These are phyloP conservation scores for Nephrotoma appendiculata DNA, from an alignment of 2,888 invertebrate genomes.

Conservation along the genomic window DNA sequence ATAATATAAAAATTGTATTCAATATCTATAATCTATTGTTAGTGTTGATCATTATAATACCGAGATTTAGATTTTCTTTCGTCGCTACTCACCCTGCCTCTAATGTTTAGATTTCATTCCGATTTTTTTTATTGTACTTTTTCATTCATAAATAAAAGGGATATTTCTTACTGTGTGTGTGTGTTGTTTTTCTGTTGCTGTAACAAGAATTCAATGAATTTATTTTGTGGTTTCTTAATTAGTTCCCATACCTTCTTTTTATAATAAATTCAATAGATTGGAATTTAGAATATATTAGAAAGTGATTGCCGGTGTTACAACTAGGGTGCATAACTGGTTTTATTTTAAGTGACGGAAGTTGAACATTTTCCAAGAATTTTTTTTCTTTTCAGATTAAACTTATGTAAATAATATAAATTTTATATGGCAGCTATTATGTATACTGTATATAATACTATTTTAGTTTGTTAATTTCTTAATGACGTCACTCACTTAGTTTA, in stretches of 20 bases:
- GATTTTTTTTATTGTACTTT: not conserved
- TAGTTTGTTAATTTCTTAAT: not conserved
- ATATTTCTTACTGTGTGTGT: not conserved
- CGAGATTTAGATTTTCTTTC: not conserved
- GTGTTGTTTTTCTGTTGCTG: not conserved
- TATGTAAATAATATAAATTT: not conserved
- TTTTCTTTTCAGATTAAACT: not conserved
- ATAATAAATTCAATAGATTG: not conserved
- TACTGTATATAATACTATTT: no score
- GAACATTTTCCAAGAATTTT: not conserved
- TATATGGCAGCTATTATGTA: no score
- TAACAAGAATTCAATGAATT: not conserved
- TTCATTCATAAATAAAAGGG: not conserved
- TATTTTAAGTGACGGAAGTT: not conserved
- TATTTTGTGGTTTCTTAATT: not conserved
- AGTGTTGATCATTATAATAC: not conserved
- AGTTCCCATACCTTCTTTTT: not conserved
- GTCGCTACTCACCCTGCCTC: not conserved
- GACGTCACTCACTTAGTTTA: not conserved
- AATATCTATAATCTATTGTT: not conserved
- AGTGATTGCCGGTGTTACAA: not conserved
- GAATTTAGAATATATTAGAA: not conserved
- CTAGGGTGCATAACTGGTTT: not conserved
- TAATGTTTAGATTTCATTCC: not conserved
- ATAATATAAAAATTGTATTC: not conserved